Evolutionary conservation across 2,797 vertebrate genomes (phyloP).

Genomic region (Trematomus bernacchii): DNA sequence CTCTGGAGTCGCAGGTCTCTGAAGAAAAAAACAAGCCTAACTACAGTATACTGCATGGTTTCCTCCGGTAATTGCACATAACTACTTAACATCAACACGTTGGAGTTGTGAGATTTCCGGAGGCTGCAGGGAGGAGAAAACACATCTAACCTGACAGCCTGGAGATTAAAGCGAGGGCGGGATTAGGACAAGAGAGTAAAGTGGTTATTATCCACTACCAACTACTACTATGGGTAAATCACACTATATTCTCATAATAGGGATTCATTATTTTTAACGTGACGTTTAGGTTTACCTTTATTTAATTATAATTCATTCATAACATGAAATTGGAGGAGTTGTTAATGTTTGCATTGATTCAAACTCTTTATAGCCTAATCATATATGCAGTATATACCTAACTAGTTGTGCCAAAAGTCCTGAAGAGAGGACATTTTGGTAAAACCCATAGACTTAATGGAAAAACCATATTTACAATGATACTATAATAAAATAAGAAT

Average conservation of each 20-base stretch:
- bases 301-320: neutral
- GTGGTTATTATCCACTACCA: too few relatives aligned
- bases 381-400: too few relatives aligned
- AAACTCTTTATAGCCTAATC: neutral
- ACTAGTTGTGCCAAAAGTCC: too few relatives aligned
- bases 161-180: constrained; percentile 35
- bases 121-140: neutral
- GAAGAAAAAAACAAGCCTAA: neutral
- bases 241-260: neutral
- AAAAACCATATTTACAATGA: neutral
- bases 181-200: constrained; percentile 2
- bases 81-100: constrained; percentile 5
- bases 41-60: rapidly evolving
- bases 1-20: neutral
- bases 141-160: constrained; percentile 9
- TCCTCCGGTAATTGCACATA: too few relatives aligned
- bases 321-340: neutral
- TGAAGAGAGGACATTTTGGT: neutral
- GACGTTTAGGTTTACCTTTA: neutral
- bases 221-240: too few relatives aligned
- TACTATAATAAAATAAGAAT: neutral
- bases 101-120: neutral
- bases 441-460: neutral
- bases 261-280: too few relatives aligned
- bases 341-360: neutral